phyloP scores from a whole-genome alignment of 2,888 invertebrate genomes.

The Leucophenga maculata region DNA sequence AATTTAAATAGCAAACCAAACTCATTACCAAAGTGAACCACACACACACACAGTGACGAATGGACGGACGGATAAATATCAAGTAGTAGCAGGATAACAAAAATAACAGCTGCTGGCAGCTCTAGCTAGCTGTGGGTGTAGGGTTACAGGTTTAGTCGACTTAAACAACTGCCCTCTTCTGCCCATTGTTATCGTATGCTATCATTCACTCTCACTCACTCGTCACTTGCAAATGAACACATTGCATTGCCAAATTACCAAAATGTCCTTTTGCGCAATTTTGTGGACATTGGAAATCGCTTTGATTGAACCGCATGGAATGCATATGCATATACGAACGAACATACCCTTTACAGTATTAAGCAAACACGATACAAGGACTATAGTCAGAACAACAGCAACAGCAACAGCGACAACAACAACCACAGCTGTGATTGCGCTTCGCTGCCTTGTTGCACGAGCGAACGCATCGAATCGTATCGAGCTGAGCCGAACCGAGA shows the following conservation, averaged over 20 bases:
- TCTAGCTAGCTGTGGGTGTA: constrained; percentile 30
- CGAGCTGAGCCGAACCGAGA: background rate
- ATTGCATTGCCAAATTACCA: constrained; percentile 58
- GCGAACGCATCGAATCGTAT: too few relatives aligned
- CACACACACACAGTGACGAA: too few relatives aligned
- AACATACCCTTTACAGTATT: constrained; percentile 43
- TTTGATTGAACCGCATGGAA: constrained; percentile 64
- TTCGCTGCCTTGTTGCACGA: constrained; percentile 2
- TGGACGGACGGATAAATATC: too few relatives aligned
- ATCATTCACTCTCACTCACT: background rate
- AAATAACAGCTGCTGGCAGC: constrained; percentile 32
- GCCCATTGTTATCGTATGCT: background rate
- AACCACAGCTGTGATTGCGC: constrained; percentile 46
- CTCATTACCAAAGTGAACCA: constrained; percentile 57
- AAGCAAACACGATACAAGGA: constrained; percentile 55
- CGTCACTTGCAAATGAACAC: constrained; percentile 26
- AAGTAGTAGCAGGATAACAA: background rate
- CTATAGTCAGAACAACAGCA: too few relatives aligned
- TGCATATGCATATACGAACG: constrained; percentile 18
- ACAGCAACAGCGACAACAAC: too few relatives aligned
- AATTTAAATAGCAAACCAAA: constrained; percentile 65
- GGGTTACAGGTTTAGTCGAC: too few relatives aligned
- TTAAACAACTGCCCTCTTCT: too few relatives aligned
- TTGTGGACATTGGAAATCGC: constrained; percentile 67
- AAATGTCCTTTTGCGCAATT: constrained; percentile 66